A percentile compares a stretch with the other conserved stretches of the same genome.
phyloP scores from a whole-genome alignment of 2,888 invertebrate genomes.

The Hecatera dysodea region DNA sequence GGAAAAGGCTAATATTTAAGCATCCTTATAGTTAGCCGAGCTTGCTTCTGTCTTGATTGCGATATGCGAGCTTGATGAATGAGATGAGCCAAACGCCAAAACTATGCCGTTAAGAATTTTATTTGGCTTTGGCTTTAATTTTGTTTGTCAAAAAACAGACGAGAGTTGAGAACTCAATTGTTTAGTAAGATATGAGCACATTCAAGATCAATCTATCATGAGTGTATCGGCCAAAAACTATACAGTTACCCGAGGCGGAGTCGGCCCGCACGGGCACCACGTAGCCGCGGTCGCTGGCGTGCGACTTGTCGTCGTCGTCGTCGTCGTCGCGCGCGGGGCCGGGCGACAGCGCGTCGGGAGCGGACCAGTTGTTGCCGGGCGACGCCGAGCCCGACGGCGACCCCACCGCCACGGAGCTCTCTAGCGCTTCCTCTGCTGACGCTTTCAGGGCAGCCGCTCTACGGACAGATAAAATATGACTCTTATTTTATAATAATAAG shows the following conservation, averaged over 20 bases:
- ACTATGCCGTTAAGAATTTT: too few species aligned
- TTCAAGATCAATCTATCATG: too few species aligned
- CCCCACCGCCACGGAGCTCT: constrained; percentile 55
- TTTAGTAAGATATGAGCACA: too few species aligned
- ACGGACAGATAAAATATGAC: constrained; percentile 10
- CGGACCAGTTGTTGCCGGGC: constrained; percentile 79
- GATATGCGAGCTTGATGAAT: too few species aligned
- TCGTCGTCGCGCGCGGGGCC: constrained; percentile 81
- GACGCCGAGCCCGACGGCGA: constrained; percentile 72
- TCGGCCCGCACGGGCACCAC: constrained; percentile 79
- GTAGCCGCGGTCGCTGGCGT: constrained; percentile 70
- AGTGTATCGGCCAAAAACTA: too few species aligned
- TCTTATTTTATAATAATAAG: not conserved
- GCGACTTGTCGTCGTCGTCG: constrained; percentile 74
- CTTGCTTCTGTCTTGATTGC: too few species aligned
- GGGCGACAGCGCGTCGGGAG: constrained; percentile 84
- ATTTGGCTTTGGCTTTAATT: too few species aligned
- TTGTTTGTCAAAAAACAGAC: too few species aligned
- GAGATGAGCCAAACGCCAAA: too few species aligned
- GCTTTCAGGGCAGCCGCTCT: constrained; percentile 86
- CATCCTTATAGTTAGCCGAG: too few species aligned
- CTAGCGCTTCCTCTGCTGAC: constrained; percentile 70
- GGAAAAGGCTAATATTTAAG: too few species aligned
- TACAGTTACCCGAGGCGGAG: constrained; percentile 67
- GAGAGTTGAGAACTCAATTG: too few species aligned